A percentile compares a stretch with the other conserved stretches of the same genome.
Evolutionary conservation across 2,113 vertebrate genomes (phyloP).

Genomic region (Phalacrocorax pelagicus): DNA sequence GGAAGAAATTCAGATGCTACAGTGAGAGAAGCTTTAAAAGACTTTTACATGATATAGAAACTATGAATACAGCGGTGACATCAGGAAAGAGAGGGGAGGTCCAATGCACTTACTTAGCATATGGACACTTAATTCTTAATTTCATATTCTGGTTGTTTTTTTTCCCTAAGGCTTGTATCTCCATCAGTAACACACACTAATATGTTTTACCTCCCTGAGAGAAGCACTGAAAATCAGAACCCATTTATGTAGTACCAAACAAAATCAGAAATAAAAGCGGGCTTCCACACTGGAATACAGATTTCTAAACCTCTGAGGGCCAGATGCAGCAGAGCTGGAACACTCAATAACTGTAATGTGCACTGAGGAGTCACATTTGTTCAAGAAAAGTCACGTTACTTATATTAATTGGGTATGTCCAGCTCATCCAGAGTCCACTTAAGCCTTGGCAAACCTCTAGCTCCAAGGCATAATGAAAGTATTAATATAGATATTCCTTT

Average conservation of each 20-base stretch:
- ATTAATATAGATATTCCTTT: constrained; percentile 42
- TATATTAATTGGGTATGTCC: constrained; percentile 44
- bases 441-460: constrained; percentile 44
- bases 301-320: constrained; percentile 10
- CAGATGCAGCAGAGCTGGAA: background rate
- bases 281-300: background rate
- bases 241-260: background rate
- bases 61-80: background rate
- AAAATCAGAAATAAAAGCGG: background rate
- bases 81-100: background rate
- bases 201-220: constrained; percentile 10
- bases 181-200: background rate
- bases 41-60: background rate
- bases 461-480: constrained; percentile 20
- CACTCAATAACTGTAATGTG: constrained; percentile 9
- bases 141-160: background rate
- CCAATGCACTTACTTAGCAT: background rate
- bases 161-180: background rate
- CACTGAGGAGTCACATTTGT: constrained; percentile 19
- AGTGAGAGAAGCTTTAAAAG: background rate
- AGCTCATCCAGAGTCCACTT: constrained; percentile 49
- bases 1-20: background rate
- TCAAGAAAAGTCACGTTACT: constrained; percentile 51
- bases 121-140: background rate
- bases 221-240: constrained; percentile 33